Conservation (phyloP, 2,888 invertebrate species). For the Mayetiola destructor region DNA sequence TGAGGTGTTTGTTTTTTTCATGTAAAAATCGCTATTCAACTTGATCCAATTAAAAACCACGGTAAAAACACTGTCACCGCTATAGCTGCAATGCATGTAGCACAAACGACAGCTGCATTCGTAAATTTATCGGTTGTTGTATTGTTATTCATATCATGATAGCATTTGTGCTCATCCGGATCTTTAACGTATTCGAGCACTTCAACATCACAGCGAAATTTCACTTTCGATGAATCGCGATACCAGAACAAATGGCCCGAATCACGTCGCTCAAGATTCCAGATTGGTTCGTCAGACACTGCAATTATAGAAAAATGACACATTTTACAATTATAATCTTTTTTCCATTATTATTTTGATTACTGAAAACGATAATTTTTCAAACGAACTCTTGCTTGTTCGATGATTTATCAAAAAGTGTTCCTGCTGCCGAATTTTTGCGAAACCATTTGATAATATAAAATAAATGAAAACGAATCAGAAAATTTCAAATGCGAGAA, state of each 20-base stretch:
- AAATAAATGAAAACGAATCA: neutral
- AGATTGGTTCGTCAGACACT: slow-evolving; percentile 32
- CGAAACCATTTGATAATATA: neutral
- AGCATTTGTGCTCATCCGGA: slow-evolving; percentile 29
- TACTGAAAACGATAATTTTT: neutral
- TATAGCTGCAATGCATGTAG: slow-evolving; percentile 32
- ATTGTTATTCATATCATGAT: slow-evolving; percentile 22
- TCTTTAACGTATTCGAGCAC: slow-evolving; percentile 34
- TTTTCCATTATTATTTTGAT: too few species aligned
- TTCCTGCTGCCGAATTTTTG: neutral
- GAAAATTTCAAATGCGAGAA: neutral
- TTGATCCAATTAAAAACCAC: slow-evolving; percentile 28
- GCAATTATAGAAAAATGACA: neutral
- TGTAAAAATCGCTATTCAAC: neutral
- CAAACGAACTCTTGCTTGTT: too few species aligned
- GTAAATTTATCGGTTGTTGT: slow-evolving; percentile 24
- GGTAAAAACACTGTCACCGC: slow-evolving; percentile 32
- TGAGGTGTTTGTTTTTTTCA: neutral
- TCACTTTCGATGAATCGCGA: slow-evolving; percentile 34
- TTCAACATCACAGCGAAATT: slow-evolving; percentile 36
- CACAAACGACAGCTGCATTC: slow-evolving; percentile 29
- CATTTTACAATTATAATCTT: too few species aligned
- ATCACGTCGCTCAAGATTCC: slow-evolving; percentile 35
- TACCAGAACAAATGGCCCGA: slow-evolving; percentile 36
- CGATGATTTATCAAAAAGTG: too few species aligned